Evolutionary conservation across 1,140 invertebrate species (phyloP), one percentile per base, ranked within the genome.

Genomic region (Trichomalopsis sarcophagae): DNA sequence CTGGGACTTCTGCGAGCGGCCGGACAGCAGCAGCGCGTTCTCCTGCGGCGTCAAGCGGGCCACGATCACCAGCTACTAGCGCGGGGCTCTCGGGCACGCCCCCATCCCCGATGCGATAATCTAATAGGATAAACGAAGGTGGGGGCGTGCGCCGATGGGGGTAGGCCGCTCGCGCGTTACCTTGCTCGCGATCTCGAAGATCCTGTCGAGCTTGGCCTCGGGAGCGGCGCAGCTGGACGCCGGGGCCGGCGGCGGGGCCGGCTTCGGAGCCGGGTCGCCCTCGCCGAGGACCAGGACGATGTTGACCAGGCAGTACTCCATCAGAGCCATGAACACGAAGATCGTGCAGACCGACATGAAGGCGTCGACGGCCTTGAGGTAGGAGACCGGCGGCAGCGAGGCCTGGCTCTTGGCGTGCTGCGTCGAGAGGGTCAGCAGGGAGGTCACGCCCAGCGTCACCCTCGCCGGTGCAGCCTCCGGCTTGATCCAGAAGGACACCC

Each of bases 401-500:
- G 97, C 96, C 91, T 98, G 97, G 84, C 97, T 97, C 92, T 98
- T 98, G 1, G 97, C 97, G 90, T 98, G 97, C 88, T 98, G 97
- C 2, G 97, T 98, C 6, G 97, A 98, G 2, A 98, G 94, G 0
- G 97, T 98, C 36, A 98, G 95, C 2, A 98, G 93, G 7, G 97
- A 98, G 36, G 97, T 98, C 50, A 98, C 97, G 5, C 98, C 97
- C 0, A 99, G 93, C 0, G 97, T 98, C 0, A 99, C 97, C 17
- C 98, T 94, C 1, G 97, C 97, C 9, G 97, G 97, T 1, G 97
- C 97, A 0, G 97, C 97, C 92, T 98, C 97, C 0, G 97, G 97
- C 91, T 97, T 97, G 86, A 98, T 98, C 97, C 97, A 98, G 91
- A 98, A 98, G 0, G 97, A 98, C 2, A 98, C 97, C 97, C 97